Percentiles rank a stretch among this genome's conserved stretches.
Conservation (phyloP, 1,140 invertebrate genomes). For the Bactericera cockerelli region DNA sequence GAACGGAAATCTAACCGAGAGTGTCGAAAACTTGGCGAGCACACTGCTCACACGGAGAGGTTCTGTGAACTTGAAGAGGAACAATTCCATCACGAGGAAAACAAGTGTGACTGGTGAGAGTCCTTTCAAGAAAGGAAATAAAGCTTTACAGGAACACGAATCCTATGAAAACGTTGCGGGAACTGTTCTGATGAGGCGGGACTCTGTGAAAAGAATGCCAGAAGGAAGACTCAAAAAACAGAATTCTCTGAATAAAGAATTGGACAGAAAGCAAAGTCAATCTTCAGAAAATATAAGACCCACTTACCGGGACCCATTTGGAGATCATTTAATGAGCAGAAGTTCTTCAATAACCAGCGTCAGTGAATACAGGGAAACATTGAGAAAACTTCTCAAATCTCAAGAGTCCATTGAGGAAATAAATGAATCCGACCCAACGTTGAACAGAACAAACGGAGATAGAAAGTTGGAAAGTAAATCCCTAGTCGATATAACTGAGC, state of each 20-base stretch:
- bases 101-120: not conserved
- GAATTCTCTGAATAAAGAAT: not conserved
- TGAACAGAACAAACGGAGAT: not conserved
- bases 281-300: not conserved
- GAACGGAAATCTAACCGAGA: not conserved
- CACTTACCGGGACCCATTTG: not conserved
- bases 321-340: not conserved
- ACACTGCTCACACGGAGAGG: not conserved
- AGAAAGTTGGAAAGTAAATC: not conserved
- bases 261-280: not conserved
- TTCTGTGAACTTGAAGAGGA: not conserved
- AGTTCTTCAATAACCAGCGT: not conserved
- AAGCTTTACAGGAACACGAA: not conserved
- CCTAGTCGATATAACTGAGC: not conserved
- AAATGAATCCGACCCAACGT: not conserved
- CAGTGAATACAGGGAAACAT: not conserved
- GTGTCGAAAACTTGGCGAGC: constrained; percentile 1
- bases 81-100: not conserved
- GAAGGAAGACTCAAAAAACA: not conserved
- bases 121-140: not conserved
- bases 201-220: not conserved
- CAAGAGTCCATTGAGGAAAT: constrained; percentile 5
- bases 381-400: not conserved
- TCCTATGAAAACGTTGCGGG: not conserved
- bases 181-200: not conserved